phyloP scores from a whole-genome alignment of 2,113 vertebrate species.

The Polyodon spathula region DNA sequence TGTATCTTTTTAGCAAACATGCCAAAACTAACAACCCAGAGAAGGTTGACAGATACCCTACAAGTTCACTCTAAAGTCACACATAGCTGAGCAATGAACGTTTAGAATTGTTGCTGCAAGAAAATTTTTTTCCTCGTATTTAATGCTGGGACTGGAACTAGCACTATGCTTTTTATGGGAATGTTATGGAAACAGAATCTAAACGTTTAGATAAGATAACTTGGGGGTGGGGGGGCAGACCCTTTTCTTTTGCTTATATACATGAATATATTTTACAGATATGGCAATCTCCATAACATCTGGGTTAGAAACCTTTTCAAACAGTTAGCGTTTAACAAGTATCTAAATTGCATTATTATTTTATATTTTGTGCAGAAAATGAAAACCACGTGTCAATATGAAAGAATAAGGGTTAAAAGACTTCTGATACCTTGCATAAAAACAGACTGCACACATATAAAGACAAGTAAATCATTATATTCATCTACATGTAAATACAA shows the following conservation, averaged over 20 bases:
- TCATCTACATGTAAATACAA: no score
- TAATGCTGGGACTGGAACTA: constrained; percentile 18
- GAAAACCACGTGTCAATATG: no score
- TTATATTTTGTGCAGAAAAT: no score
- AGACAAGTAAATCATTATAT: no score
- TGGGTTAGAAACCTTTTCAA: no score
- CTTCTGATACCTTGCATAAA: no score
- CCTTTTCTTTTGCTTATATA: constrained; percentile 35
- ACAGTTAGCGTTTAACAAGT: no score
- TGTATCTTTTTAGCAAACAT: constrained; percentile 63
- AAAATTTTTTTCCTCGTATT: constrained; percentile 18
- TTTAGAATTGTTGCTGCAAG: constrained; percentile 20
- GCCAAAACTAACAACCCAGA: constrained; percentile 81
- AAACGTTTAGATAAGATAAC: constrained; percentile 68
- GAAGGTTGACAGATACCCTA: constrained; percentile 72
- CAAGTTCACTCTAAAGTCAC: constrained; percentile 81
- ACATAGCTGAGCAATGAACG: constrained; percentile 43
- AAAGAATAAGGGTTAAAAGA: no score
- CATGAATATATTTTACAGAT: constrained; percentile 33
- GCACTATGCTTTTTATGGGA: constrained; percentile 61
- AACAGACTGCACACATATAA: no score
- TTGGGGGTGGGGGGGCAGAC: constrained; percentile 43
- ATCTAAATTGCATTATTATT: no score
- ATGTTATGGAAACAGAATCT: constrained; percentile 64
- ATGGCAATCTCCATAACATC: no score